Base-by-base conservation (phyloP, 2,113 vertebrate genomes). In the Oncorhynchus tshawytscha region DNA sequence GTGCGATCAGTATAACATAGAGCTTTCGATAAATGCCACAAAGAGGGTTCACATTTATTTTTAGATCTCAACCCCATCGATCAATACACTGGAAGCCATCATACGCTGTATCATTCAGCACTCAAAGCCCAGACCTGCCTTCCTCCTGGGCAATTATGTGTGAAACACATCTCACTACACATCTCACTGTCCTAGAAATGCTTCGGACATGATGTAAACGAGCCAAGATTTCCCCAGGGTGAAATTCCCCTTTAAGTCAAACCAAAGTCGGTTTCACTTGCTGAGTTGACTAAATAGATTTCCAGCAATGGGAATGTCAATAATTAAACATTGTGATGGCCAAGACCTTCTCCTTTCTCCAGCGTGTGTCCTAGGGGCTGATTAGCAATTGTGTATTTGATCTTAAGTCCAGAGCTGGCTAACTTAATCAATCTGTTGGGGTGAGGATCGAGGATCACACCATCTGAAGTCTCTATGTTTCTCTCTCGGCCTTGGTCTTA, bases 311-410 rank as follows among this genome's bases (percentile, higher is more conserved):
- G 78, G 87, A 84, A 88, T 87, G 91, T 91, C 90, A 89, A 92
- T 93, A 92, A 93, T 93, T 90, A 89, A 92, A 92, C 84, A 86
- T 75, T 75, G 76, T 85, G 82, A 80, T 79, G 76, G 84, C 81
- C 73, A 79, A 84, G 73, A 70, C 73, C 60, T 79, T 88, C 82
- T 88, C 77, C 84, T 75, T 88, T 91, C 90, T 81, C 91, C 91
- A 87, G 90, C 88, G 89, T 90, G 91, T 88, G 88, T 90, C 88
- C 86, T 80, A 67, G 24, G 39, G 73, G 74, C 81, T 80, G 81
- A 82, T 85, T 77, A 66, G 70, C 72, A 59, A 70, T 54, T 22
- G 75, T 85, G 76, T 77, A 78, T 92, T 92, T 93, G 90, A 94
- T 92, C 90, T 92, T 89, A 90, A 90, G 90, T 88, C 88, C 74